Conservation (phyloP, 2,113 vertebrate species). For the Anguilla japonica region DNA sequence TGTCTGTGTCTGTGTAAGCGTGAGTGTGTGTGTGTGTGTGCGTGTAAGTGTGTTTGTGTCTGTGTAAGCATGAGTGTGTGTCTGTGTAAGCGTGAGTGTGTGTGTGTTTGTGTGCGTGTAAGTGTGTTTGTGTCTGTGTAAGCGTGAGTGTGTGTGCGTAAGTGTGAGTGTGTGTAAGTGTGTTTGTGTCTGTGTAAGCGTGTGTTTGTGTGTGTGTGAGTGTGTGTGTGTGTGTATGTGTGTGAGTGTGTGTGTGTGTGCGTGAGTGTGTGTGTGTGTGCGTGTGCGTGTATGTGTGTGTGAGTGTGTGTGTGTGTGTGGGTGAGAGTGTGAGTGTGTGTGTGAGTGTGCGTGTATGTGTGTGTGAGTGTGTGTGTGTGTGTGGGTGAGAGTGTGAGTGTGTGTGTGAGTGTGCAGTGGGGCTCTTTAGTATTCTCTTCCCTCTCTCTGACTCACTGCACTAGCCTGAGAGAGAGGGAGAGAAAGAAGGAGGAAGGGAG, state of each 20-base stretch:
- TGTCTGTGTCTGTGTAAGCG: too few relatives aligned
- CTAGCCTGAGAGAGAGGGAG: constrained; percentile 52
- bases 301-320: too few relatives aligned
- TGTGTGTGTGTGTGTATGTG: background rate
- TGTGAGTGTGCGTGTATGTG: constrained; percentile 21
- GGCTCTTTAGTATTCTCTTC: constrained; percentile 75
- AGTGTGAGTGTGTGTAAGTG: constrained; percentile 28
- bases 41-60: too few relatives aligned
- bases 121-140: too few relatives aligned
- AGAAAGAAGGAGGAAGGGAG: constrained; percentile 35
- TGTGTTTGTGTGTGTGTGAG: constrained; percentile 22
- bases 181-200: too few relatives aligned
- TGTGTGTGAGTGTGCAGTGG: constrained; percentile 39
- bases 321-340: too few relatives aligned
- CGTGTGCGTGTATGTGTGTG: background rate
- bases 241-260: constrained; percentile 39
- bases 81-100: too few relatives aligned
- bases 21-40: too few relatives aligned
- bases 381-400: background rate
- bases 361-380: constrained; percentile 32
- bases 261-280: background rate
- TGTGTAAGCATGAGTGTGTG: too few relatives aligned
- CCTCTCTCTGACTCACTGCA: constrained; percentile 71
- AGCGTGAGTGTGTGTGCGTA: constrained; percentile 29
- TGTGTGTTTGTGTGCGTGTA: too few relatives aligned